Conservation (phyloP, 2,797 vertebrate genomes). For the Chromobotia macracanthus region DNA sequence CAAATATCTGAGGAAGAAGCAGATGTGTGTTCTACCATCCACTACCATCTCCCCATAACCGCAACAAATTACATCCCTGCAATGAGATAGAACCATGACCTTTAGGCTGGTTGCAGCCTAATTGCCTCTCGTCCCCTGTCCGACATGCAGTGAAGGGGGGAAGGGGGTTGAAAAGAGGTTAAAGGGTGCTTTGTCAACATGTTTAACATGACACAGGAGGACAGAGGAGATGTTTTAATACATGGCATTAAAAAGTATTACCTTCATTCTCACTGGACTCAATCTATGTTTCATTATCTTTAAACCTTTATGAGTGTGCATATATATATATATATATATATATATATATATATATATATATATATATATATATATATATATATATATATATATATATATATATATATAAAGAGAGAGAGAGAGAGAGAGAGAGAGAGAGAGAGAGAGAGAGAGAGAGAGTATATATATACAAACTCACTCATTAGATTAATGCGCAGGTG, state of each 20-base stretch:
- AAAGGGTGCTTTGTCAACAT: neutral
- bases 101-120: slow-evolving; percentile 6
- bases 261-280: neutral
- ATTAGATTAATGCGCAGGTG: slow-evolving; percentile 34
- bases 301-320: no score
- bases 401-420: no score
- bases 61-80: slow-evolving; percentile 37
- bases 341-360: no score
- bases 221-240: neutral
- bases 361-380: no score
- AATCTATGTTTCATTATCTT: no score
- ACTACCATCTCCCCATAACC: slow-evolving; percentile 13
- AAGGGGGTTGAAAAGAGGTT: neutral
- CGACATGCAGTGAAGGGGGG: neutral
- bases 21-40: slow-evolving; percentile 14
- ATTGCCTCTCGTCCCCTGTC: slow-evolving; percentile 1
- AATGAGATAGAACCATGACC: slow-evolving; percentile 34
- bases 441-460: no score
- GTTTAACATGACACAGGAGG: neutral
- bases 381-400: no score
- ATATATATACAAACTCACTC: neutral
- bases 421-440: no score
- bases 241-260: no score
- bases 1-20: slow-evolving; percentile 40
- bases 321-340: no score